Percentiles rank a stretch among this genome's conserved stretches.
These are phyloP conservation scores for Stenotaenia linearis DNA, from an alignment of 2,888 invertebrate genomes.

Conservation along the genomic window DNA sequence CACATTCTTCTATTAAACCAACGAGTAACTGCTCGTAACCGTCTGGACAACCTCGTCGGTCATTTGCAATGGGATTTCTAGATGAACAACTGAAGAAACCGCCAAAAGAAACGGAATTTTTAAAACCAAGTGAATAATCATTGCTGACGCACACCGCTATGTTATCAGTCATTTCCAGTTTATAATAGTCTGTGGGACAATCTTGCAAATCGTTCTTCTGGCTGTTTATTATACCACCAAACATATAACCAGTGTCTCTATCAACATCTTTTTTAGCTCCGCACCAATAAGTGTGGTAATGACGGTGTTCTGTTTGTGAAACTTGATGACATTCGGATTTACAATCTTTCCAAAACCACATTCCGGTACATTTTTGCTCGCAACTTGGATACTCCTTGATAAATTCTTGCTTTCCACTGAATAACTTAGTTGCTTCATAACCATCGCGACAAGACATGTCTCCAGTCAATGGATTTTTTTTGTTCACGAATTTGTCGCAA, in stretches of 20 bases:
- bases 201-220: neutral
- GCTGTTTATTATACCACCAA: neutral
- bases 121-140: neutral
- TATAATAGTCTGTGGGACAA: neutral
- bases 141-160: conserved; percentile 7
- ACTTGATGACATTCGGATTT: neutral
- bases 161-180: neutral
- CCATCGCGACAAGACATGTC: neutral
- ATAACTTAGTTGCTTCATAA: neutral
- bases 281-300: neutral
- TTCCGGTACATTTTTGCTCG: neutral
- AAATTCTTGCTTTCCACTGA: neutral
- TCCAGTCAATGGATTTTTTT: neutral
- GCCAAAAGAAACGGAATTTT: neutral
- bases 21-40: neutral
- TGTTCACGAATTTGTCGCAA: neutral
- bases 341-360: neutral
- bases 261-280: neutral
- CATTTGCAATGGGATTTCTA: neutral
- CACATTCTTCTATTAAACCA: neutral
- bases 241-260: conserved; percentile 8
- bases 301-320: too few species aligned
- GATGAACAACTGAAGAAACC: conserved; percentile 28
- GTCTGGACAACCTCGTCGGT: neutral
- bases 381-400: neutral